phyloP scores from a whole-genome alignment of 1,140 invertebrate genomes.

The Vollenhovia emeryi region DNA sequence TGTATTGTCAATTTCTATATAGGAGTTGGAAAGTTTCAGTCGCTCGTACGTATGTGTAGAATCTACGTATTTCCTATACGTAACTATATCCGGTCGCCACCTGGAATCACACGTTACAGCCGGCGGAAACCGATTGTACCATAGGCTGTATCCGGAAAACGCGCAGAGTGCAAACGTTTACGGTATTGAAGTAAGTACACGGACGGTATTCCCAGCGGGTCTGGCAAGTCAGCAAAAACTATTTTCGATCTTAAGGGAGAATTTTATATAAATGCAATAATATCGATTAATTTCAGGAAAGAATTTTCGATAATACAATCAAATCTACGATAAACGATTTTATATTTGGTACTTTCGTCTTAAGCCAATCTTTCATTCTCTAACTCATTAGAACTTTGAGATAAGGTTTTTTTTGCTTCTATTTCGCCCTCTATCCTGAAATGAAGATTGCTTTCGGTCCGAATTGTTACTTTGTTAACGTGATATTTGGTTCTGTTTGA shows the following conservation, averaged over 20 bases:
- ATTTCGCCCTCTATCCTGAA: neutral
- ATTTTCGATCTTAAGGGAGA: slow-evolving; percentile 54
- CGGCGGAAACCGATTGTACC: slow-evolving; percentile 42
- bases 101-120: slow-evolving; percentile 21
- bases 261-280: neutral
- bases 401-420: neutral
- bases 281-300: neutral
- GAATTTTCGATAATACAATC: neutral
- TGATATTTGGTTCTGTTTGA: neutral
- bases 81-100: slow-evolving; percentile 30
- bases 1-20: slow-evolving; percentile 13
- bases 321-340: neutral
- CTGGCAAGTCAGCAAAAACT: slow-evolving; percentile 60
- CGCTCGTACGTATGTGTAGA: neutral
- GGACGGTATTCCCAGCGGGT: neutral
- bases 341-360: neutral
- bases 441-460: neutral
- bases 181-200: neutral
- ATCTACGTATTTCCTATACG: slow-evolving; percentile 11
- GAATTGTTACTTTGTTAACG: slow-evolving; percentile 24
- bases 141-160: slow-evolving; percentile 18
- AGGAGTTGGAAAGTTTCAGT: neutral
- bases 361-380: neutral
- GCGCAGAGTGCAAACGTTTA: slow-evolving; percentile 46
- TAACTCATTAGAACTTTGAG: neutral